Evolutionary conservation across 2,113 vertebrate species (phyloP), one percentile per base, ranked within the genome.

Genomic region (Poeciliopsis occidentalis): DNA sequence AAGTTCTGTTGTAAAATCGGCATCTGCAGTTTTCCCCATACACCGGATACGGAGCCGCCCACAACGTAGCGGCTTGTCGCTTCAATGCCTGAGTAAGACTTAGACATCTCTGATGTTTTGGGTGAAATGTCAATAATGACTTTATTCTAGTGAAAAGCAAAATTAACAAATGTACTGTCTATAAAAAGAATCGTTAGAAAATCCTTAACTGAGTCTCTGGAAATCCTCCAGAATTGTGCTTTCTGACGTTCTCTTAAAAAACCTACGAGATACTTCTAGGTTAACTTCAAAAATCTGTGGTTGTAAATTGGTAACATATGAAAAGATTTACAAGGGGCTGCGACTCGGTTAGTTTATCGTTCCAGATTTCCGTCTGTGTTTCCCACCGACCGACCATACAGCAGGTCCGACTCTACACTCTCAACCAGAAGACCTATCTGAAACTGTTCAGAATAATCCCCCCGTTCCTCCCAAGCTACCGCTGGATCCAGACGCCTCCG

Each of bases 391-490:
- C 82, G 71, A 80, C 76, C 30, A 67, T 72, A 73, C 68, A 67
- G 73, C 22, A 15, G 64, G 68, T 37, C 15, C 51, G 24, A 15
- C 73, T 32, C 64, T 68, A 31, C 31, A 60, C 73, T 75, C 60
- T 75, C 30, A 37, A 71, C 74, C 75, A 73, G 67, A 80, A 62
- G 69, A 75, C 79, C 30, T 10, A 27, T 19, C 44, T 5, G 17
- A 47, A 57, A 69, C 83, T 64, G 82, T 88, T 72, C 83, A 63
- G 86, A 85, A 76, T 84, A 86, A 81, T 89, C 87, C 78, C 66
- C 66, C 79, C 71, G 10, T 37, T 76, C 78, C 64, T 85, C 71
- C 70, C 86, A 89, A 65, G 90, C 71, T 79, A 54, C 75, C 47
- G 64, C 64, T 84, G 70, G 68, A 74, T 80, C 73, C 71, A 80